Evolutionary conservation across 2,888 invertebrate species (phyloP), one percentile per base, ranked within the genome.

Genomic region (Molorchus minor): DNA sequence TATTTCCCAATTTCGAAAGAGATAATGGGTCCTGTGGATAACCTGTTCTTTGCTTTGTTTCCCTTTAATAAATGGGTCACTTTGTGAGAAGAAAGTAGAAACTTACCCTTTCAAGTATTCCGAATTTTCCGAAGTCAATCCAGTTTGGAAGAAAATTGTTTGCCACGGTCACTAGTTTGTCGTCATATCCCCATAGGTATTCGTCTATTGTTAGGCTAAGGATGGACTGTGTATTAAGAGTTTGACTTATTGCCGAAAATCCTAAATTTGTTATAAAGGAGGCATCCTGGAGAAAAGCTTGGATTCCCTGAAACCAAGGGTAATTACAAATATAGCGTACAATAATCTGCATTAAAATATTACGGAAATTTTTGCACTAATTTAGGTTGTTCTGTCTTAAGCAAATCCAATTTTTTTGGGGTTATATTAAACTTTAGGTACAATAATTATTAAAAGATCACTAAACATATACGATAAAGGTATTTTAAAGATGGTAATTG

Each of bases 121-220:
- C 95, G 69, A 95, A 90, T 71, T 86, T 87, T n/a, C 84, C 81
- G 71, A 93, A 94, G 69, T 92, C 87, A 10, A 94, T 90, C 84
- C 92, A 89, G 38, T 85, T 87, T 0, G 94, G 93, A 13, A 93
- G 76, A 35, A 91, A 78, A 16, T 82, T 85, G 66, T 90, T 86
- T 0, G 91, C 92, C 25, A 92, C 75, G 1, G 82, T 81, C 44
- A 94, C 87, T 38, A 94, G 74, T 0, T 85, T 83, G 73, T 94
- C 93, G 1, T 91, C 86, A 75, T 93, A 93, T 0, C 94, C 94
- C 91, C 92, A 93, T 10, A 94, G 80, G 73, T 88, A 90, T 20
- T 92, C 88, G 56, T 90, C 80, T 0, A 89, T 88, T 0, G 86
- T 83, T 29, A 90, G 74, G 19, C 84, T 84, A 12, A 91, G 76